phyloP scores from a whole-genome alignment of 1,140 invertebrate species.

The Condylostylus longicornis region DNA sequence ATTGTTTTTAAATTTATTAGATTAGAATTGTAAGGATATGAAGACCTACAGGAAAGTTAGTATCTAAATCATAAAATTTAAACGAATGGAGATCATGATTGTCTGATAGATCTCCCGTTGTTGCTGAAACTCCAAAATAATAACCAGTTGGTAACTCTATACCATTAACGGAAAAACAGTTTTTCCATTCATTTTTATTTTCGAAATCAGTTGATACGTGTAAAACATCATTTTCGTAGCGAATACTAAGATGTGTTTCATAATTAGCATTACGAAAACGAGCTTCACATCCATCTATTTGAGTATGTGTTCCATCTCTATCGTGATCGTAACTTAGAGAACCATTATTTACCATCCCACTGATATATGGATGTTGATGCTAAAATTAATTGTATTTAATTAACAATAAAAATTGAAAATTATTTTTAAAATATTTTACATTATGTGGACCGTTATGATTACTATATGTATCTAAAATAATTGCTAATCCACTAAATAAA shows the following conservation, averaged over 20 bases:
- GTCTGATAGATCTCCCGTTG: conserved; percentile 92
- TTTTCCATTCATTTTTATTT: conserved; percentile 83
- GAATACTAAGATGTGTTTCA: conserved; percentile 79
- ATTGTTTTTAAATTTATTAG: conserved; percentile 7
- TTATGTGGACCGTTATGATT: conserved; percentile 99
- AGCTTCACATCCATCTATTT: conserved; percentile 83
- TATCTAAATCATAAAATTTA: conserved; percentile 78
- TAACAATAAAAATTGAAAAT: neutral
- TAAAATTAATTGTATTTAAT: conserved; percentile 31
- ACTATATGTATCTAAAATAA: conserved; percentile 96
- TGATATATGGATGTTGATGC: conserved; percentile 97
- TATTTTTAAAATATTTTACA: conserved; percentile 39
- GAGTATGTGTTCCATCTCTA: conserved; percentile 93
- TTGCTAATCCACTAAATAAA: conserved; percentile 77
- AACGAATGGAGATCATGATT: conserved; percentile 92
- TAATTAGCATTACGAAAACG: conserved; percentile 86
- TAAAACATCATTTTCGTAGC: conserved; percentile 80
- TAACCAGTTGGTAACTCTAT: conserved; percentile 89
- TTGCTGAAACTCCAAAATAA: conserved; percentile 86
- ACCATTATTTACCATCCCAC: conserved; percentile 97
- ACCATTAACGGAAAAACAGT: conserved; percentile 81
- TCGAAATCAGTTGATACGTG: conserved; percentile 82
- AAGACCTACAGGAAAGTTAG: conserved; percentile 48
- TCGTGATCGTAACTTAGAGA: conserved; percentile 94
- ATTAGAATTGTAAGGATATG: neutral